Percentiles rank a stretch among this genome's conserved stretches.
Evolutionary conservation across 2,888 invertebrate genomes (phyloP).

Genomic region (Crossocerus cetratus): DNA sequence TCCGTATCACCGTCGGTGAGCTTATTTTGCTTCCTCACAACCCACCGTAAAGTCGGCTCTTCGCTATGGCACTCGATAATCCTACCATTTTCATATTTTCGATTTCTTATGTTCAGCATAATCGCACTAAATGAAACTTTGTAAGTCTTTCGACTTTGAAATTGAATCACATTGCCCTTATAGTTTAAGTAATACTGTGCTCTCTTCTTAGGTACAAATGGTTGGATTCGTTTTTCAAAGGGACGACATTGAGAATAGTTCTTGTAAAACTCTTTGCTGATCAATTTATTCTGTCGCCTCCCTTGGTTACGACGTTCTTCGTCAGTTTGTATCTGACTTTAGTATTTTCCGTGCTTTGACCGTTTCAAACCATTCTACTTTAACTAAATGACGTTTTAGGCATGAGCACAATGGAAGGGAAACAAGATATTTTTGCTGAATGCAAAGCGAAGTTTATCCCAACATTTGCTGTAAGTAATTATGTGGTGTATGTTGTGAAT

Average conservation of each 20-base stretch:
- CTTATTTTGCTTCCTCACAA: slow-evolving; percentile 63
- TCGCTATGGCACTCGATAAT: too few relatives aligned
- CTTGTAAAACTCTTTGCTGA: slow-evolving; percentile 85
- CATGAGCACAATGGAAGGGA: slow-evolving; percentile 86
- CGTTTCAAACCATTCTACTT: slow-evolving; percentile 3
- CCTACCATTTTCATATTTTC: too few relatives aligned
- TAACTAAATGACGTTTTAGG: slow-evolving; percentile 76
- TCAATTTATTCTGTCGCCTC: slow-evolving; percentile 87
- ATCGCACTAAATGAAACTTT: too few relatives aligned
- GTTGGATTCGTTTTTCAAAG: slow-evolving; percentile 84
- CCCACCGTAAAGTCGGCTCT: slow-evolving; percentile 23
- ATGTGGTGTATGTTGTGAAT: background rate
- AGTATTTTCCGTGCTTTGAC: background rate
- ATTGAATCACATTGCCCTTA: too few relatives aligned
- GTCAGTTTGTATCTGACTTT: slow-evolving; percentile 79
- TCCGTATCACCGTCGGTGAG: slow-evolving; percentile 82
- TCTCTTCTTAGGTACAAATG: slow-evolving; percentile 84
- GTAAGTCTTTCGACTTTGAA: too few relatives aligned
- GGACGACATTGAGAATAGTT: slow-evolving; percentile 82
- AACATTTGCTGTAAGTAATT: slow-evolving; percentile 78
- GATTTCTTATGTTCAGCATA: too few relatives aligned
- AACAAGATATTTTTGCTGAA: slow-evolving; percentile 84
- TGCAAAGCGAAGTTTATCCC: slow-evolving; percentile 84
- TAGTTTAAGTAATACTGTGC: too few relatives aligned
- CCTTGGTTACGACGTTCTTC: slow-evolving; percentile 84